A percentile compares a stretch with the other conserved stretches of the same genome.
phyloP scores from a whole-genome alignment of 2,888 invertebrate genomes.

The Yponomeuta cagnagella region DNA sequence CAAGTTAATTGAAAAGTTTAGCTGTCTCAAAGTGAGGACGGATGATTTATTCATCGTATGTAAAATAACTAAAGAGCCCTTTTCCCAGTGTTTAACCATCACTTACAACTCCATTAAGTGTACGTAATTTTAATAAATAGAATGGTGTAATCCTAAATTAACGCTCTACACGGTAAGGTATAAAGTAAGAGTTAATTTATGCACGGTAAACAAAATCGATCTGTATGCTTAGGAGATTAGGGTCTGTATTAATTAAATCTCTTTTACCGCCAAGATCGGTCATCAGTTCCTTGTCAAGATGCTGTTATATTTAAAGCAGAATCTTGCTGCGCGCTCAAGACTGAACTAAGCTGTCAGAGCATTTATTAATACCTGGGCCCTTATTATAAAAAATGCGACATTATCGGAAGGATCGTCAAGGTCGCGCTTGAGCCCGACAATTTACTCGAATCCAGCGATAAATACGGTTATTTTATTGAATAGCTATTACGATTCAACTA shows the following conservation, averaged over 20 bases:
- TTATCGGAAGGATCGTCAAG: too few species aligned
- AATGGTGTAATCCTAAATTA: neutral
- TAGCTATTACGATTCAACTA: too few species aligned
- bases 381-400: too few species aligned
- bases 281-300: too few species aligned
- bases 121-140: conserved; percentile 1
- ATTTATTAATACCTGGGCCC: too few species aligned
- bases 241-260: neutral
- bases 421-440: too few species aligned
- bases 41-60: neutral
- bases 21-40: neutral
- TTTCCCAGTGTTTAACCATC: neutral
- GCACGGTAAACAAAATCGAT: neutral
- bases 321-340: too few species aligned
- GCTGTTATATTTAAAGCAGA: too few species aligned
- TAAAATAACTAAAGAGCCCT: conserved; percentile 4
- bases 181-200: neutral
- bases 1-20: neutral
- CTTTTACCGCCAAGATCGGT: neutral
- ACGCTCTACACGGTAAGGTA: neutral
- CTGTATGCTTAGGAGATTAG: too few species aligned
- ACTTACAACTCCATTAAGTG: conserved; percentile 4
- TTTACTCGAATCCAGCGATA: too few species aligned
- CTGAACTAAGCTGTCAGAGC: too few species aligned
- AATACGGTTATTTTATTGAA: too few species aligned